phyloP scores from a whole-genome alignment of 2,888 invertebrate genomes.

The Heliothis peltigera region DNA sequence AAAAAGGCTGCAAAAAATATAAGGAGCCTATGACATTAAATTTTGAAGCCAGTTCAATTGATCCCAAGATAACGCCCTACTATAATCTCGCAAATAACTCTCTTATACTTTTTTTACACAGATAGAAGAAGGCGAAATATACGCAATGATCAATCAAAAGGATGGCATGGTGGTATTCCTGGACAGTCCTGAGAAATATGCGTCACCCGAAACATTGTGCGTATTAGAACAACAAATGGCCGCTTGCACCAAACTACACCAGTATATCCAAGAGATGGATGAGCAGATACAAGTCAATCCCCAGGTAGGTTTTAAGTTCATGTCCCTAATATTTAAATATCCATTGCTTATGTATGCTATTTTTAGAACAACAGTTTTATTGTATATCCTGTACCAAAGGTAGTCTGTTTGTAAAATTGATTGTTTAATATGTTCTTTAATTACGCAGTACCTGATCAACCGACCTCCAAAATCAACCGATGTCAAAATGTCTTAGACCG shows the following conservation, averaged over 20 bases:
- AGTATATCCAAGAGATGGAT: constrained; percentile 97
- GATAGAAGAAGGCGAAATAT: constrained; percentile 99
- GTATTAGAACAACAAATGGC: constrained; percentile 96
- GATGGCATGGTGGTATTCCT: constrained; percentile 99
- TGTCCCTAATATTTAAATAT: neutral
- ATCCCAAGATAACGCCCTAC: neutral
- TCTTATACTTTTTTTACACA: constrained; percentile 73
- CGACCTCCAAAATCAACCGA: constrained; percentile 9
- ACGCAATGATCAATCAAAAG: constrained; percentile 98
- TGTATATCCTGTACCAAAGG: neutral
- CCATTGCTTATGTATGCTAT: no score
- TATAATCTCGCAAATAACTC: no score
- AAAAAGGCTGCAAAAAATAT: no score
- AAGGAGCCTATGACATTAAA: no score
- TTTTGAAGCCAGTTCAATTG: no score
- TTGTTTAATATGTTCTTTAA: constrained; percentile 1
- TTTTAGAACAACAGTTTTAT: neutral
- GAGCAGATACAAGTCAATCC: constrained; percentile 98
- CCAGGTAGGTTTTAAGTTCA: constrained; percentile 83
- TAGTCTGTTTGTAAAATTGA: neutral
- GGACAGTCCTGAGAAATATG: constrained; percentile 98
- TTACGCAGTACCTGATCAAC: constrained; percentile 3
- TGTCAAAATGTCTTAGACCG: neutral
- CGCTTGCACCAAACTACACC: constrained; percentile 96
- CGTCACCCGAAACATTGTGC: constrained; percentile 96